Conservation (phyloP, 2,888 invertebrate species). For the Drosophila pseudotalamancana region DNA sequence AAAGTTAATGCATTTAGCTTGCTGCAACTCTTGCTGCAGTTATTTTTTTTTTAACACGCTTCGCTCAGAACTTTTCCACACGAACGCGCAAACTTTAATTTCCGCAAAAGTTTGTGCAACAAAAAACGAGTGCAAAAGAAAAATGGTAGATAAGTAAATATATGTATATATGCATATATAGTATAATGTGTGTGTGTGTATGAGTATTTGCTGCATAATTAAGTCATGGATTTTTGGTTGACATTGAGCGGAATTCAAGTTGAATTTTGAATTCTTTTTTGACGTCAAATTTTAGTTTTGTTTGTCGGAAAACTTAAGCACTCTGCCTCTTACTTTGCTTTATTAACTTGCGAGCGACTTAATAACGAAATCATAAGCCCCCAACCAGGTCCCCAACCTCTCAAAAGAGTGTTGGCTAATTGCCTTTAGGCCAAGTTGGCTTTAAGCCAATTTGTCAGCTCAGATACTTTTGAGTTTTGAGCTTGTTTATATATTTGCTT, state of each 20-base stretch:
- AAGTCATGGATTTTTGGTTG: conserved; percentile 57
- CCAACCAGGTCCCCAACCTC: background rate
- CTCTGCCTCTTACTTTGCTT: conserved; percentile 6
- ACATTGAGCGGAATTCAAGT: conserved; percentile 71
- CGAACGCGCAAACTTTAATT: conserved; percentile 72
- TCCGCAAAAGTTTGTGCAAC: conserved; percentile 66
- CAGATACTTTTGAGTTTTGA: conserved; percentile 20
- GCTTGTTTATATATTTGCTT: conserved; percentile 64
- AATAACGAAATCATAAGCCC: conserved; percentile 15
- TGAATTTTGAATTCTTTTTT: conserved; percentile 40
- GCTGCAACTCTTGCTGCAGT: conserved; percentile 7
- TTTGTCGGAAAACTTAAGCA: conserved; percentile 67
- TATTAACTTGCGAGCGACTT: too few species aligned
- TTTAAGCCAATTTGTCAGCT: conserved; percentile 62
- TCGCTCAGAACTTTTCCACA: conserved; percentile 56
- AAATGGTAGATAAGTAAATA: conserved; percentile 15
- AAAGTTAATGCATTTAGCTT: conserved; percentile 63
- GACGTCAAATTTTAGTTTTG: conserved; percentile 62
- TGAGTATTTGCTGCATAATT: conserved; percentile 58
- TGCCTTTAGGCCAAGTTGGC: conserved; percentile 40
- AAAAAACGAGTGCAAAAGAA: background rate
- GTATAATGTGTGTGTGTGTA: background rate
- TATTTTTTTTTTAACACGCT: conserved; percentile 10
- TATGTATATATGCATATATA: too few species aligned
- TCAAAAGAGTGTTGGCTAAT: conserved; percentile 31